Base-by-base conservation (phyloP, 2,888 invertebrate species). In the Meghimatium bilineatum region DNA sequence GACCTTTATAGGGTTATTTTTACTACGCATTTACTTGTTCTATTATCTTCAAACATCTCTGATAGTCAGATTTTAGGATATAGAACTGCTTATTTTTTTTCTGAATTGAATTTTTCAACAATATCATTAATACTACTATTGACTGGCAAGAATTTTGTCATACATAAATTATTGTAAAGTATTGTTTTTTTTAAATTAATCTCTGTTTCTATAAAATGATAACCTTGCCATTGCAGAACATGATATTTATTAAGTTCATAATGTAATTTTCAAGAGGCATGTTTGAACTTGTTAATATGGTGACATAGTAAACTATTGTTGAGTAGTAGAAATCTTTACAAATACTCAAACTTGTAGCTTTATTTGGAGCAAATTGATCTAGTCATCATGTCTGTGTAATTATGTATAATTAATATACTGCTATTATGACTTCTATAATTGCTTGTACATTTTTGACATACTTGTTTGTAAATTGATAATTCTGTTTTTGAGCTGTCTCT, bases 261-360 rank as follows among this genome's bases (percentile, higher is more conserved):
- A 63, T 63, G 12, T n/a, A 26, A 63, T n/a, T n/a, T 63, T 23
- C 60, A n/a, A n/a, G 60, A n/a, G n/a, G n/a, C 6, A 10, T 63
- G 26, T n/a, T 63, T 63, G 1, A 66, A 66, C 23, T 10, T 32
- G 12, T 32, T 66, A 32, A 66, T 3, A 66, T 12, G 66, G 34
- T 66, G 32, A 66, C 32, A 52, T 17, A 20, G 36, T 60, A 36
- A 32, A 34, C 49, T 56, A 74, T 52, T 79, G 74, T 69, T 82
- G 74, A 85, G 74, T 72, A 85, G 80, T 71, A 74, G 71, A 52
- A 80, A 80, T 85, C 76, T 85, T 82, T 74, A 85, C 86, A 84
- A 91, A 90, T 90, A 90, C 90, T 91, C 90, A 90, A 87, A 86
- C 85, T 88, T 86, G 87, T 88, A 88, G 90, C 90, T 91, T 90